phyloP scores from a whole-genome alignment of 2,888 invertebrate genomes.

The Philereme vetulata region DNA sequence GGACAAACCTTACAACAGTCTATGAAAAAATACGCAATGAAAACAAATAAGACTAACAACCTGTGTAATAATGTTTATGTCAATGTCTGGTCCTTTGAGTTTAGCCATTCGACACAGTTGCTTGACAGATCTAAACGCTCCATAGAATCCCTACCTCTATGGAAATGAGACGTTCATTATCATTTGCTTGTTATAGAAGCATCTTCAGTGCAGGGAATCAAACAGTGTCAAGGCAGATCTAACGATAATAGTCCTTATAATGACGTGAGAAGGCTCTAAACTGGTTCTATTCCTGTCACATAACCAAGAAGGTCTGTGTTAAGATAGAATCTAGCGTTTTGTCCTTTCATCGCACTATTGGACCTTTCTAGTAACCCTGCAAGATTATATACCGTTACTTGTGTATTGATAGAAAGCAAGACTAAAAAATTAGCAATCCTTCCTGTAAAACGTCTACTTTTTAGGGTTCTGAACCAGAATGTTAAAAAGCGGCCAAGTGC shows the following conservation, averaged over 20 bases:
- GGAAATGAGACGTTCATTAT: slow-evolving; percentile 43
- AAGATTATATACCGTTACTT: too few relatives aligned
- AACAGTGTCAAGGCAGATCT: slow-evolving; percentile 31
- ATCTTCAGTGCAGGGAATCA: slow-evolving; percentile 18
- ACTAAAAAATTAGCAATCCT: too few relatives aligned
- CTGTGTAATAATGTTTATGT: too few relatives aligned
- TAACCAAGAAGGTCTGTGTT: slow-evolving; percentile 21
- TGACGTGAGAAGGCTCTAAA: slow-evolving; percentile 11
- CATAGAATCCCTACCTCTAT: slow-evolving; percentile 29
- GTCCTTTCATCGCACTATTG: neutral
- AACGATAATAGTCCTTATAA: slow-evolving; percentile 18
- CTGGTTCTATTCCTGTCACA: slow-evolving; percentile 22
- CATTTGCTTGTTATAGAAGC: slow-evolving; percentile 28
- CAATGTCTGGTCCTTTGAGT: too few relatives aligned
- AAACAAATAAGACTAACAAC: too few relatives aligned
- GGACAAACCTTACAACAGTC: too few relatives aligned
- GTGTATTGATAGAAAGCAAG: too few relatives aligned
- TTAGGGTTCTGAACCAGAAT: too few relatives aligned
- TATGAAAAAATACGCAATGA: too few relatives aligned
- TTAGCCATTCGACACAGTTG: neutral
- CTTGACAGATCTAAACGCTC: slow-evolving; percentile 13
- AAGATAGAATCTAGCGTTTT: slow-evolving; percentile 17
- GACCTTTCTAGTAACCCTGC: neutral
- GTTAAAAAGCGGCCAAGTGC: too few relatives aligned
- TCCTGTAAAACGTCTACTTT: too few relatives aligned